Evolutionary conservation across 30 jellyfish, hydroid and myxozoan genomes (phyloP), one percentile per base, ranked within the genome.

Genomic region (Rhopilema esculentum): DNA sequence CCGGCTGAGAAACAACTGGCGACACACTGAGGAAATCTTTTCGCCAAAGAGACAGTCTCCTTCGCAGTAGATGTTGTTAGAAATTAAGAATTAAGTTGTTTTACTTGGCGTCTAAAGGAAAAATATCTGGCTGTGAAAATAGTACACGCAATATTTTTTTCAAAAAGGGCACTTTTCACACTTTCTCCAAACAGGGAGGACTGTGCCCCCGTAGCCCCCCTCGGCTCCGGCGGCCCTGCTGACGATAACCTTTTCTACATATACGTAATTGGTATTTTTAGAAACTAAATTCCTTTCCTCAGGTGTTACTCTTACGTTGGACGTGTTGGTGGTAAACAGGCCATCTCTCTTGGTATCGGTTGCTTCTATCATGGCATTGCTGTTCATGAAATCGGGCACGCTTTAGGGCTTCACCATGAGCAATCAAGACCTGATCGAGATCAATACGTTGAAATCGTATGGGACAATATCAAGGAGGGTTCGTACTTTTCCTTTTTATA

Each of bases 221-320:
- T 9, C 66, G 66, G 66, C 17, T 19, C 66, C 66, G 66, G 19
- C 19, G 19, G 66, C 66, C 19, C 15, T 15, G 9, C 21, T 12
- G 2, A n/a, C 27, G 28, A 4, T 63, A 21, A 8, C 24, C 63
- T 4, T 20, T 75, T 49, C 24, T 1, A 4, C n/a, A n/a, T n/a
- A n/a, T n/a, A n/a, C 66, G 16, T 19, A 51, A 9, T 64, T 64
- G 20, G 24, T 7, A 64, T n/a, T 64, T 12, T 64, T 64, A 17
- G 24, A 7, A 64, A 64, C 16, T 15, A 51, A 51, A 19, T 79
- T n/a, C 25, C 28, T 63, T 20, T 30, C 49, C 32, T 17, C 30
- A 94, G 99, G 80, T 94, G 99, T 68, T 94, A 72, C 71, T 94
- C 99, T 0, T 82, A 89, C 76, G 99, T 89, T 80, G 99, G 99